Evolutionary conservation across 2,888 invertebrate species (phyloP).

Genomic region (Ophioninae sp.): DNA sequence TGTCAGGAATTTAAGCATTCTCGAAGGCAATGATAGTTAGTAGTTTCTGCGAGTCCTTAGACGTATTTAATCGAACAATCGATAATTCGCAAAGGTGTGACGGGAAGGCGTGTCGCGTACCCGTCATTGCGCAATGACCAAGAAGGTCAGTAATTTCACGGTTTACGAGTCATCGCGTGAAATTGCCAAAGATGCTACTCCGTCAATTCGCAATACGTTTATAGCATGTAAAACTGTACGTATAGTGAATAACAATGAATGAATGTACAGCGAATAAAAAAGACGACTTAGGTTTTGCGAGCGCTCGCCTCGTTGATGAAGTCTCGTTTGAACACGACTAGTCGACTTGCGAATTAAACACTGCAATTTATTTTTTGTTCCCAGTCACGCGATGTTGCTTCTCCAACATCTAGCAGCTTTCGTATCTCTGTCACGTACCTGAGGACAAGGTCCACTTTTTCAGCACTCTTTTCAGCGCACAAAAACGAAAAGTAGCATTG

Average conservation of each 20-base stretch:
- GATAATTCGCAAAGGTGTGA: constrained; percentile 52
- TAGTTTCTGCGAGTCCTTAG: constrained; percentile 55
- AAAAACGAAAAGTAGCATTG: background rate
- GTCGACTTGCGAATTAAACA: constrained; percentile 40
- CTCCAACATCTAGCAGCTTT: background rate
- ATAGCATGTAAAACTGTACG: constrained; percentile 28
- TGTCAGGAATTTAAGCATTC: background rate
- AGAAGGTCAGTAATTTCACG: constrained; percentile 61
- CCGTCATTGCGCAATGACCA: constrained; percentile 43
- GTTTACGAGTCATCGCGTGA: constrained; percentile 52
- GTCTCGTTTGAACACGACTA: constrained; percentile 37
- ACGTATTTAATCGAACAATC: constrained; percentile 52
- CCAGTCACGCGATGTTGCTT: constrained; percentile 1
- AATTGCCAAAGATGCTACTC: constrained; percentile 52
- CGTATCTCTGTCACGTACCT: background rate
- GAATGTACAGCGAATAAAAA: background rate
- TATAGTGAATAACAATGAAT: constrained; percentile 26
- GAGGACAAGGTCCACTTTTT: background rate
- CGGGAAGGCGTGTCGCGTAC: constrained; percentile 59
- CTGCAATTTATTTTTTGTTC: constrained; percentile 32
- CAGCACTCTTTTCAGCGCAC: background rate
- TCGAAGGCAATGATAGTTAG: constrained; percentile 63
- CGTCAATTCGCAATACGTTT: constrained; percentile 11
- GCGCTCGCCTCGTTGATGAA: constrained; percentile 12
- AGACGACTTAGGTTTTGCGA: constrained; percentile 13